Evolutionary conservation across 1,140 invertebrate species (phyloP).

Genomic region (Hypothenemus hampei): DNA sequence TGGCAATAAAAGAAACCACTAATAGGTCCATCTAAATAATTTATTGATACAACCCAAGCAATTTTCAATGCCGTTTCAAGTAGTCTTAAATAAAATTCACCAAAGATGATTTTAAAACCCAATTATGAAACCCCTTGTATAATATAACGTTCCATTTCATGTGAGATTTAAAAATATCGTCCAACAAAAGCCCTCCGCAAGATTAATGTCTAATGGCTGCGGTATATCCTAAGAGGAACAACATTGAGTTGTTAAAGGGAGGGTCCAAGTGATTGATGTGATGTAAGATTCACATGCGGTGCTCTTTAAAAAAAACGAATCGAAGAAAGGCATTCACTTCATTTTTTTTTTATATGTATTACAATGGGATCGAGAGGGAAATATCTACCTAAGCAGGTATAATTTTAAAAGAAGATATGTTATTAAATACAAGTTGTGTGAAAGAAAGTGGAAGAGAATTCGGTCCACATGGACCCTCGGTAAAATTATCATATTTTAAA

Average conservation of each 20-base stretch:
- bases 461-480: slow-evolving; percentile 2
- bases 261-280: slow-evolving; percentile 22
- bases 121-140: slow-evolving; percentile 19
- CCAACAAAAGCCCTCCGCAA: slow-evolving; percentile 17
- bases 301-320: slow-evolving; percentile 11
- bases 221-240: slow-evolving; percentile 21
- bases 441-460: slow-evolving; percentile 9
- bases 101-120: slow-evolving; percentile 24
- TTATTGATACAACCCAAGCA: slow-evolving; percentile 19
- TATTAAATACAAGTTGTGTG: slow-evolving; percentile 1
- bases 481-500: slow-evolving; percentile 20
- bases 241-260: slow-evolving; percentile 29
- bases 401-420: neutral
- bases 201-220: slow-evolving; percentile 27
- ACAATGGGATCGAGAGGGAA: slow-evolving; percentile 8
- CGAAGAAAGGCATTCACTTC: slow-evolving; percentile 11
- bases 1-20: slow-evolving; percentile 13
- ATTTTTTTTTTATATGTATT: slow-evolving; percentile 7
- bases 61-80: slow-evolving; percentile 15
- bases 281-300: slow-evolving; percentile 19
- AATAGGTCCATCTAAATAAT: slow-evolving; percentile 5
- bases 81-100: slow-evolving; percentile 22
- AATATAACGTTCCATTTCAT: slow-evolving; percentile 24
- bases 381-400: slow-evolving; percentile 4
- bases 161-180: slow-evolving; percentile 17